These are phyloP conservation scores for Toxotes chatareus DNA, from an alignment of 2,113 vertebrate species.

Conservation along the genomic window DNA sequence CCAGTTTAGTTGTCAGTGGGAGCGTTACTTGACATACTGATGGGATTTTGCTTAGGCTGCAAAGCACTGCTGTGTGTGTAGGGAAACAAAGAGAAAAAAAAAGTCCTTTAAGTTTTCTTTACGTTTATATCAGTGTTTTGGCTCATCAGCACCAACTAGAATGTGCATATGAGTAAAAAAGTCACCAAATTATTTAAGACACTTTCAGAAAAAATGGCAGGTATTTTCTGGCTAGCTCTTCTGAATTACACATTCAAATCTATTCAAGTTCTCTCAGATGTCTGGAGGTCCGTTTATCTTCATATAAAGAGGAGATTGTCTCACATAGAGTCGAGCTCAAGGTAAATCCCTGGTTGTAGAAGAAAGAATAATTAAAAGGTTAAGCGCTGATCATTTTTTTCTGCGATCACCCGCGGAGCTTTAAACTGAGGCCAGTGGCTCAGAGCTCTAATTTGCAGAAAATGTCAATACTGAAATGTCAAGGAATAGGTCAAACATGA, in stretches of 20 bases:
- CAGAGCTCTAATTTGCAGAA: conserved; percentile 82
- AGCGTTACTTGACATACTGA: neutral
- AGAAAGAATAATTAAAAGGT: conserved; percentile 85
- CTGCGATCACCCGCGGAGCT: conserved; percentile 72
- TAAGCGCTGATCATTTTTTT: conserved; percentile 80
- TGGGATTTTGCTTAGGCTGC: too few relatives aligned
- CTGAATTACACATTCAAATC: conserved; percentile 34
- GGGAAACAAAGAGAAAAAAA: too few relatives aligned
- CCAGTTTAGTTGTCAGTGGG: neutral
- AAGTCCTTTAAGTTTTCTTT: neutral
- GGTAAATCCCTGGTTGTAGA: conserved; percentile 68
- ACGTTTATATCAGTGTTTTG: neutral
- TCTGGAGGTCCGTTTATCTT: conserved; percentile 61
- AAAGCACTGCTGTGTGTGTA: too few relatives aligned
- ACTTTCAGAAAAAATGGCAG: neutral
- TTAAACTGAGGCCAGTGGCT: conserved; percentile 71
- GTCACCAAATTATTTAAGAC: neutral
- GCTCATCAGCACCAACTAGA: neutral
- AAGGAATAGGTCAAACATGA: conserved; percentile 81
- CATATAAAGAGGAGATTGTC: conserved; percentile 49
- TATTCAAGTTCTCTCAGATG: conserved; percentile 26
- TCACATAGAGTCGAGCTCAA: conserved; percentile 60
- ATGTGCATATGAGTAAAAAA: neutral
- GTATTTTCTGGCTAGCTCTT: neutral
- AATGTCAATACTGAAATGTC: conserved; percentile 85